These are phyloP conservation scores for Macrotis lagotis DNA, from an alignment of 2,113 vertebrate species.

Conservation along the genomic window DNA sequence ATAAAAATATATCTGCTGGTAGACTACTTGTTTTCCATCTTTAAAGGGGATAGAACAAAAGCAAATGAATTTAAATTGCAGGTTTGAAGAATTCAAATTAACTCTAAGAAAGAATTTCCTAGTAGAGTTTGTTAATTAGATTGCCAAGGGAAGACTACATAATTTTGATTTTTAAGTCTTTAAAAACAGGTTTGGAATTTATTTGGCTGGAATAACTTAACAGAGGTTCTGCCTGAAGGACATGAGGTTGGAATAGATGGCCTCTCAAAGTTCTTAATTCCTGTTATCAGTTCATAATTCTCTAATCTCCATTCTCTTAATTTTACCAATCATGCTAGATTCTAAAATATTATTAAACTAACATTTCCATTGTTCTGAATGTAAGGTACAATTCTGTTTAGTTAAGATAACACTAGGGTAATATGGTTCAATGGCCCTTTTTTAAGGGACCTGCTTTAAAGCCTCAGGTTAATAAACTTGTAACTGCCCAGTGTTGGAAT, in stretches of 20 bases:
- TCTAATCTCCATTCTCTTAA: conserved; percentile 2
- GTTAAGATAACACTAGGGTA: not conserved
- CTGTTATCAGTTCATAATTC: not conserved
- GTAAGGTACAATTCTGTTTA: not conserved
- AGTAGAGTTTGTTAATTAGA: not conserved
- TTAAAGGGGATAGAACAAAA: not conserved
- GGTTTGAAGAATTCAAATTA: not conserved
- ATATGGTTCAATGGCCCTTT: not conserved
- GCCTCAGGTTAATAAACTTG: not conserved
- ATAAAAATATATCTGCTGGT: too few species aligned
- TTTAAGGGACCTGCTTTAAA: not conserved
- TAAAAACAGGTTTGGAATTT: not conserved
- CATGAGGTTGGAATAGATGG: not conserved
- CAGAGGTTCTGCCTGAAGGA: not conserved
- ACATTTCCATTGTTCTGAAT: not conserved
- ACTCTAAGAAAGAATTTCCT: not conserved
- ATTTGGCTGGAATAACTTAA: not conserved
- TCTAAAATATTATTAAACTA: not conserved
- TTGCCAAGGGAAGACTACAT: not conserved
- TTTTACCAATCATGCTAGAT: not conserved
- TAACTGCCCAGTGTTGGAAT: not conserved
- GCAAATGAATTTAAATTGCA: not conserved
- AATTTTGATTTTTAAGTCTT: conserved; percentile 4
- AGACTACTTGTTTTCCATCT: not conserved
- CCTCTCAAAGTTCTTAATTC: not conserved